Percentiles rank a stretch among this genome's conserved stretches.
Conservation (phyloP, 2,888 invertebrate species). For the Dromius quadrimaculatus region DNA sequence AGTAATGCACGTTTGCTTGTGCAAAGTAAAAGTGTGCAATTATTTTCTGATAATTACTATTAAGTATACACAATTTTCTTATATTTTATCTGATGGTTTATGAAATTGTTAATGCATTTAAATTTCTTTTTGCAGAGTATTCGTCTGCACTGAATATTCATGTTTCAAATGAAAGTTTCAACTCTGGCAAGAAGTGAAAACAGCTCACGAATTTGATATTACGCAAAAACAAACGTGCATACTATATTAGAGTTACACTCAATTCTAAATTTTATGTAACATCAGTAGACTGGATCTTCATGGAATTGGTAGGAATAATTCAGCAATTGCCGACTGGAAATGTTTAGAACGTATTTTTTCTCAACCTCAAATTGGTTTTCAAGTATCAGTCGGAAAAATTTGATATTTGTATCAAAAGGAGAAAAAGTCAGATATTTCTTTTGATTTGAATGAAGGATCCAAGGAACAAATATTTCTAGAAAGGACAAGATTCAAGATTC, state of each 20-base stretch:
- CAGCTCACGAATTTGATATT: conserved; percentile 15
- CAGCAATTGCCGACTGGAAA: no score
- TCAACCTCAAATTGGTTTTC: no score
- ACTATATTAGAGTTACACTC: conserved; percentile 1
- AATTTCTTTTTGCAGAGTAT: conserved; percentile 18
- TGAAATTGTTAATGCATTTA: background rate
- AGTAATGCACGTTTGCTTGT: background rate
- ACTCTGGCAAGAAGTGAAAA: conserved; percentile 8
- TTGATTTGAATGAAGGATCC: no score
- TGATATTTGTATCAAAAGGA: no score
- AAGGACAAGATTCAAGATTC: no score
- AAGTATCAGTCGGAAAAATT: no score
- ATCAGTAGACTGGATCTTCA: no score
- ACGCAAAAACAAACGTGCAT: conserved; percentile 10
- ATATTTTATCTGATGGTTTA: conserved; percentile 9
- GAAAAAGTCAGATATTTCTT: no score
- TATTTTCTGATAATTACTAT: conserved; percentile 9
- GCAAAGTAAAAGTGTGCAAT: conserved; percentile 22
- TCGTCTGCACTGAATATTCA: conserved; percentile 19
- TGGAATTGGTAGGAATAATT: no score
- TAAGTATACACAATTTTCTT: background rate
- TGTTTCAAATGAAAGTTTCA: conserved; percentile 23
- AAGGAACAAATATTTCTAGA: no score
- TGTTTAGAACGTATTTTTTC: no score
- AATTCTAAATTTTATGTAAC: conserved; percentile 18